phyloP scores from a whole-genome alignment of 1,140 invertebrate species.

The Cryptotermes secundus region DNA sequence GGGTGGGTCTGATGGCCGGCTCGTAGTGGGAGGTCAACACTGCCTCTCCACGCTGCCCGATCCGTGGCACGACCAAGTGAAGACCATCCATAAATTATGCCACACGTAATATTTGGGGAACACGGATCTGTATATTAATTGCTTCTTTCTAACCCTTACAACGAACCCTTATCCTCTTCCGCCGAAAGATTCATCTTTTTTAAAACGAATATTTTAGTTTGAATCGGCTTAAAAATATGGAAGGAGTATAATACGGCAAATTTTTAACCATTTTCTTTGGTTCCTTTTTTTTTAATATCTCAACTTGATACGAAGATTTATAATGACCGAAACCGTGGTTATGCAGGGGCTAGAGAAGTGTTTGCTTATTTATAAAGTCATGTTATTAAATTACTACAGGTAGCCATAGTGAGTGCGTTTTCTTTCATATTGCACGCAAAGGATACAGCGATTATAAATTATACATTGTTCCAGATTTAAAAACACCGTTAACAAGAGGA shows the following conservation, averaged over 20 bases:
- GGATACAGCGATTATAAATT: not conserved
- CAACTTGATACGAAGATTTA: conserved; percentile 2
- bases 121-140: conserved; percentile 1
- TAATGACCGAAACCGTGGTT: not conserved
- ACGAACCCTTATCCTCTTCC: conserved; percentile 11
- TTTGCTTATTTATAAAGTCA: not conserved
- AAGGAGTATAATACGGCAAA: not conserved
- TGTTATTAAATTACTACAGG: not conserved
- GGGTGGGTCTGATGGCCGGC: not conserved
- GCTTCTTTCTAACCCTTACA: conserved; percentile 19
- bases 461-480: not conserved
- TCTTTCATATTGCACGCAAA: not conserved
- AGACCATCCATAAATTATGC: conserved; percentile 12
- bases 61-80: not conserved
- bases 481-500: not conserved
- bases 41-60: no score
- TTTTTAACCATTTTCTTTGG: conserved; percentile 9
- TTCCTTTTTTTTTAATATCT: not conserved
- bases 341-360: not conserved
- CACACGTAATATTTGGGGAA: conserved; percentile 19
- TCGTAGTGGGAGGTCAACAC: not conserved
- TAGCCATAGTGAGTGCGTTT: not conserved
- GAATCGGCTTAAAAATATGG: conserved; percentile 13
- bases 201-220: conserved; percentile 19
- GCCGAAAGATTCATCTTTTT: conserved; percentile 14